phyloP scores from a whole-genome alignment of 2,797 vertebrate species.

The Pantherophis alleghaniensis region DNA sequence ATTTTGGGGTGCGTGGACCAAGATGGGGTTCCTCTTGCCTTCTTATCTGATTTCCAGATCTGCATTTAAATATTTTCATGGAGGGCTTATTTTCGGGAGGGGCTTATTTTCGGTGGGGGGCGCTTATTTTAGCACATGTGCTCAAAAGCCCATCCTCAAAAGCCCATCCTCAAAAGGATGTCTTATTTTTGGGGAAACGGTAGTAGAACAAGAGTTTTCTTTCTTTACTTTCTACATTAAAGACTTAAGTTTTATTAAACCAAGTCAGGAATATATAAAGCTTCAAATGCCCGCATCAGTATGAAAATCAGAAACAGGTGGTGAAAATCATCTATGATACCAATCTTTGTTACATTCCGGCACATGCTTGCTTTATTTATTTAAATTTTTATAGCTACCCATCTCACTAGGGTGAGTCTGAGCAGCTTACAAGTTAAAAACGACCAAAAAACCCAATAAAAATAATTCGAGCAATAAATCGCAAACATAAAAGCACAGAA shows the following conservation, averaged over 20 bases:
- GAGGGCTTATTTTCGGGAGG: no score
- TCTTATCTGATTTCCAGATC: no score
- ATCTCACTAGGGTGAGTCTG: not conserved
- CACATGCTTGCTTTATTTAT: not conserved
- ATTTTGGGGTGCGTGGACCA: no score
- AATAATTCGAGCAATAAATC: not conserved
- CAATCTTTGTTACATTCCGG: not conserved
- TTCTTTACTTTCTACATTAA: not conserved
- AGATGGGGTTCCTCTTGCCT: no score
- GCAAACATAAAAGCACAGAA: not conserved
- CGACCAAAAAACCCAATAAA: not conserved
- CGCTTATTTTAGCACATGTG: no score
- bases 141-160: no score
- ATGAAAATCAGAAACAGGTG: not conserved
- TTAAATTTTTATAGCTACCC: not conserved
- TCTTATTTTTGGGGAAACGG: no score
- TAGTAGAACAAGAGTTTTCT: not conserved
- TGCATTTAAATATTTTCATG: no score
- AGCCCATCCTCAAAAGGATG: no score
- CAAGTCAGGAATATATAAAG: not conserved
- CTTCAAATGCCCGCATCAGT: not conserved
- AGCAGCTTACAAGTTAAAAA: not conserved
- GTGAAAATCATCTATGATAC: not conserved
- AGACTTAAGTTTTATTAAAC: not conserved
- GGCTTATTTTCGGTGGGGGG: no score